A percentile compares a stretch with the other conserved stretches of the same genome.
Evolutionary conservation across 2,888 invertebrate species (phyloP).

Genomic region (Esperia sulphurella): DNA sequence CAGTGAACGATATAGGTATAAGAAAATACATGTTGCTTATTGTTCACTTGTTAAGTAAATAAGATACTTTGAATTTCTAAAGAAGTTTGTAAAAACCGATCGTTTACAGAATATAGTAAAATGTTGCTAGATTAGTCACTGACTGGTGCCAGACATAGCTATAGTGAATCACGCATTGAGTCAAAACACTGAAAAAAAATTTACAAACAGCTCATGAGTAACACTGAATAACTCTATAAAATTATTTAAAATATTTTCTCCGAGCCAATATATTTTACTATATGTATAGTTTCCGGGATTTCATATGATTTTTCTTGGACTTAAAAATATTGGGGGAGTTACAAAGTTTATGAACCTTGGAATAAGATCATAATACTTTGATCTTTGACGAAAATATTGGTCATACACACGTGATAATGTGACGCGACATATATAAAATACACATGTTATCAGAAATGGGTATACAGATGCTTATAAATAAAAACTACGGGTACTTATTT

Average conservation of each 20-base stretch:
- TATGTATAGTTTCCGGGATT: too few species aligned
- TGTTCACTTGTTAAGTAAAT: conserved; percentile 8
- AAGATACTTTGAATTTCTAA: neutral
- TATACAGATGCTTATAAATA: too few species aligned
- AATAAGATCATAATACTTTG: too few species aligned
- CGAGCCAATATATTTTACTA: neutral
- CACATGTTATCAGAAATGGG: too few species aligned
- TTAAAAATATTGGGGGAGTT: too few species aligned
- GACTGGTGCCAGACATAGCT: conserved; percentile 38
- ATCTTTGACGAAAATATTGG: too few species aligned
- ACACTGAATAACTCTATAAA: conserved; percentile 17
- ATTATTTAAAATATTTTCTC: neutral
- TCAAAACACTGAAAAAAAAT: conserved; percentile 62
- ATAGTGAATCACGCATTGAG: conserved; percentile 61
- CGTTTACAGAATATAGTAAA: neutral
- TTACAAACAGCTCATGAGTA: conserved; percentile 45
- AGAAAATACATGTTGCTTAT: neutral
- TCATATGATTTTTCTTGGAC: too few species aligned
- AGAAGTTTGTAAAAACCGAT: conserved; percentile 20
- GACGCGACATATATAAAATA: too few species aligned
- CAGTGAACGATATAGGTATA: neutral
- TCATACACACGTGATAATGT: too few species aligned
- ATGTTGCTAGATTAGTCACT: conserved; percentile 55
- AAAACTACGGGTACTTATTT: too few species aligned
- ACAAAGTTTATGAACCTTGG: too few species aligned